A percentile compares a stretch with the other conserved stretches of the same genome.
Conservation (phyloP, 23 tunicate species). For the Ciona savignyi region DNA sequence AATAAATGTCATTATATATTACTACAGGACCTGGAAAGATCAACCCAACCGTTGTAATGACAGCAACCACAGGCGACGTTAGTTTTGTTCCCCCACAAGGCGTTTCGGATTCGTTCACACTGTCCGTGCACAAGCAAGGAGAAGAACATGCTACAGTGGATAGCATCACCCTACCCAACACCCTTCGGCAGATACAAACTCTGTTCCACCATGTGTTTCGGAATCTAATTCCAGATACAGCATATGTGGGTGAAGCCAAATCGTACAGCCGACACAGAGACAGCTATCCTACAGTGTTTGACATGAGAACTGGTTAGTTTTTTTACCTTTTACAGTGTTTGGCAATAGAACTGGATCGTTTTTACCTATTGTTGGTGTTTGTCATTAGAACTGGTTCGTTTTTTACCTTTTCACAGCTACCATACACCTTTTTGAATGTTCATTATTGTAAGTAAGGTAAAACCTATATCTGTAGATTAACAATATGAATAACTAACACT, state of each 20-base stretch:
- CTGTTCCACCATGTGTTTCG: constrained; percentile 11
- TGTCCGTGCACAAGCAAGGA: constrained; percentile 1
- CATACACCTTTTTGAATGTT: too few species aligned
- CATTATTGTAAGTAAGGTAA: too few species aligned
- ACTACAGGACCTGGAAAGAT: constrained; percentile 34
- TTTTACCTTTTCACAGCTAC: too few species aligned
- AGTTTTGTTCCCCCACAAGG: constrained; percentile 28
- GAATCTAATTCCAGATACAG: constrained; percentile 28
- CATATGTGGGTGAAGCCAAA: constrained; percentile 10
- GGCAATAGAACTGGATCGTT: too few species aligned
- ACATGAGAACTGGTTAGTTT: constrained; percentile 15
- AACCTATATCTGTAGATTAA: too few species aligned
- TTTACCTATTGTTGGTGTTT: too few species aligned
- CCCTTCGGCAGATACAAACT: not conserved
- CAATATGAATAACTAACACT: too few species aligned
- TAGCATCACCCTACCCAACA: not conserved
- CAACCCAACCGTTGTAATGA: constrained; percentile 16
- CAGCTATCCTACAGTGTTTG: constrained; percentile 6
- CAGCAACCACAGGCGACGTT: constrained; percentile 23
- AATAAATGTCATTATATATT: not conserved
- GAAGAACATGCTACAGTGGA: not conserved
- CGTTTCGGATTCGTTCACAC: constrained; percentile 23
- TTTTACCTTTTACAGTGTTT: too few species aligned
- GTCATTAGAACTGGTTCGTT: too few species aligned
- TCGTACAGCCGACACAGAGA: constrained; percentile 13